Evolutionary conservation across 2,113 vertebrate species (phyloP).

Genomic region (Hystrix cristata): DNA sequence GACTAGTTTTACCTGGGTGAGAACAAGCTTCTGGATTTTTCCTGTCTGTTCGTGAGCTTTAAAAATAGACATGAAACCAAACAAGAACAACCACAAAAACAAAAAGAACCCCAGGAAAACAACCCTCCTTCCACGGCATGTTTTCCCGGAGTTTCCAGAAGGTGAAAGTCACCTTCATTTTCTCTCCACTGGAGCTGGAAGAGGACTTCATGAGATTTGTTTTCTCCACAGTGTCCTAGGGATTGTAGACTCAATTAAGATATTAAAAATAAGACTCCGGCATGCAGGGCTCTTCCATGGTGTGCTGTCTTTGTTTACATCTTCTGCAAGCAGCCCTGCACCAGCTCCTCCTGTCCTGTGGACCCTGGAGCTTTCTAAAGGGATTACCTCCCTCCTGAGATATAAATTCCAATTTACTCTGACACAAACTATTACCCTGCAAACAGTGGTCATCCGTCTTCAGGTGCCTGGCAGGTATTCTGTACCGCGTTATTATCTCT

Average conservation of each 20-base stretch:
- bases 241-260: slow-evolving; percentile 8
- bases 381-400: slow-evolving; percentile 51
- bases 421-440: slow-evolving; percentile 63
- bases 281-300: fast-evolving
- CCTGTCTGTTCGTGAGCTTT: background rate
- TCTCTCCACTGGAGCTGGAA: background rate
- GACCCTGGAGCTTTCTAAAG: fast-evolving
- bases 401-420: slow-evolving; percentile 72
- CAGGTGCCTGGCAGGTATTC: background rate
- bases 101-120: background rate
- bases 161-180: background rate
- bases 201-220: fast-evolving
- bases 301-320: background rate
- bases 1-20: background rate
- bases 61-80: background rate
- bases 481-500: background rate
- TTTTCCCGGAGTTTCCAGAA: background rate
- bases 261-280: background rate
- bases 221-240: background rate
- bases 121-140: background rate
- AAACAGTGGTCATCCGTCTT: slow-evolving; percentile 65
- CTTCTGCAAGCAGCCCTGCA: background rate
- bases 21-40: background rate
- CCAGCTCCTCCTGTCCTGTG: fast-evolving
- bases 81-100: background rate